Percentiles rank a stretch among this genome's conserved stretches.
Evolutionary conservation across 2,797 vertebrate species (phyloP).

Genomic region (Oreortyx pictus): DNA sequence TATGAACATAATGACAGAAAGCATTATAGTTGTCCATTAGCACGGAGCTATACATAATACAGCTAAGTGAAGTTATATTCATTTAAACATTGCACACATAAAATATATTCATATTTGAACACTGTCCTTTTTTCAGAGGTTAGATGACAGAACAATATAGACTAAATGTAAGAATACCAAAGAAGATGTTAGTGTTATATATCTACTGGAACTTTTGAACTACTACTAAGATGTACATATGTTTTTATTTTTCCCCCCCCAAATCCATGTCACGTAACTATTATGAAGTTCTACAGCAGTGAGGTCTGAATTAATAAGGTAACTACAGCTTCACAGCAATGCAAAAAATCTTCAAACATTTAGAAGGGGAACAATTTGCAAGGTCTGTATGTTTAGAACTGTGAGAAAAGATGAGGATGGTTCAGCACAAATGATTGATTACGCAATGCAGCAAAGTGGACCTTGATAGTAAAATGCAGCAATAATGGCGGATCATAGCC

Average conservation of each 20-base stretch:
- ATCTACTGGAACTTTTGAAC: not conserved
- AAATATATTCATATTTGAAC: not conserved
- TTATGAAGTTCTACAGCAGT: too few relatives aligned
- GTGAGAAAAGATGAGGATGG: not conserved
- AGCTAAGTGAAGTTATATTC: not conserved
- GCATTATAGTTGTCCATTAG: not conserved
- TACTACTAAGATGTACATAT: not conserved
- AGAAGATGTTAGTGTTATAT: not conserved
- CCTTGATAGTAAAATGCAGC: too few relatives aligned
- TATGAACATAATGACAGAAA: not conserved
- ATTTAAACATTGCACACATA: not conserved
- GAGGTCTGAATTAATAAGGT: too few relatives aligned
- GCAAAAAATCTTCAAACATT: too few relatives aligned
- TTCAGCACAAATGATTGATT: not conserved
- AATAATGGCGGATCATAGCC: not conserved
- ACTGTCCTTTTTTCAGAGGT: not conserved
- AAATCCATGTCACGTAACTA: too few relatives aligned
- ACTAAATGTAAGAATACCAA: not conserved
- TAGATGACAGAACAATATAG: not conserved
- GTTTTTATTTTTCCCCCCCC: not conserved
- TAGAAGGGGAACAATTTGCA: too few relatives aligned
- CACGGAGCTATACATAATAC: not conserved
- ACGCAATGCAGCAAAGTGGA: not conserved
- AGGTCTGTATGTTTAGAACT: not conserved
- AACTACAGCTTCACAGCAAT: too few relatives aligned